These are phyloP conservation scores for Drosophila fuyamai DNA, from an alignment of 1,140 invertebrate genomes.

Conservation along the genomic window DNA sequence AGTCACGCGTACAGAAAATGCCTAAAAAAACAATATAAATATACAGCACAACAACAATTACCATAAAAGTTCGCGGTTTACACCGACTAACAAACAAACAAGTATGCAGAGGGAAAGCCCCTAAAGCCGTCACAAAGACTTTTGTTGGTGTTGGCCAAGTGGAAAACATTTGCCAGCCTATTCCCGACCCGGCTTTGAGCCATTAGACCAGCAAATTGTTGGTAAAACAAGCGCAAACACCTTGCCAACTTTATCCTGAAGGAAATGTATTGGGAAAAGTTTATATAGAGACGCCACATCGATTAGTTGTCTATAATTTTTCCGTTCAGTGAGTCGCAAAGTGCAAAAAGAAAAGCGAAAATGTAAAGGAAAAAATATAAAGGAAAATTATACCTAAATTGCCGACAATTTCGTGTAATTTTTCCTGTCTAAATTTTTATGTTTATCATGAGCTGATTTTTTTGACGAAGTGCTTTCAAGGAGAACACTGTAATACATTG, in stretches of 20 bases:
- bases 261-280: constrained; percentile 32
- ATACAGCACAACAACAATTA: constrained; percentile 20
- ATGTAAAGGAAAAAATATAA: not conserved
- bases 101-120: constrained; percentile 39
- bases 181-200: constrained; percentile 30
- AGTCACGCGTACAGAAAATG: constrained; percentile 55
- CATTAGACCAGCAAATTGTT: constrained; percentile 77
- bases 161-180: constrained; percentile 75
- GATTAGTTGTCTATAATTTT: constrained; percentile 84
- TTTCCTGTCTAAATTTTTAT: not conserved
- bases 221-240: constrained; percentile 82
- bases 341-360: constrained; percentile 22
- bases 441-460: not conserved
- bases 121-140: constrained; percentile 42
- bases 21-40: constrained; percentile 43
- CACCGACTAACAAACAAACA: constrained; percentile 40
- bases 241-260: constrained; percentile 48
- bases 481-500: too few relatives aligned
- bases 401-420: not conserved
- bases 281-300: constrained; percentile 36
- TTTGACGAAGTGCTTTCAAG: not conserved
- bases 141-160: constrained; percentile 71
- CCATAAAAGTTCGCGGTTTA: constrained; percentile 56
- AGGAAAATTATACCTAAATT: not conserved
- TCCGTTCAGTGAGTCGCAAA: constrained; percentile 80